Evolutionary conservation across 2,113 vertebrate genomes (phyloP).

Genomic region (Aptenodytes forsteri): DNA sequence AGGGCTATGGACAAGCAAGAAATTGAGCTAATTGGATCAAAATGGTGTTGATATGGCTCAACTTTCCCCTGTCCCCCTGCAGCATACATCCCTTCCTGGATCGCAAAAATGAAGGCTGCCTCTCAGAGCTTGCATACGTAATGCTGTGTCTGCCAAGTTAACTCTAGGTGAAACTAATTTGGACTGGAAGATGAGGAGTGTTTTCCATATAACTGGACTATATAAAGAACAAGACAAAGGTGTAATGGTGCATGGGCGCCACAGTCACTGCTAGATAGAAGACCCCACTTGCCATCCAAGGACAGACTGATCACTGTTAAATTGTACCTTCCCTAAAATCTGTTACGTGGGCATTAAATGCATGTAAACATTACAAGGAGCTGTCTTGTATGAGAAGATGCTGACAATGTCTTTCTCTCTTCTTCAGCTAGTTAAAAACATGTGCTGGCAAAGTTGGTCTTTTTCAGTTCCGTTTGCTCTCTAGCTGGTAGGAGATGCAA

Average conservation of each 20-base stretch:
- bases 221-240: neutral
- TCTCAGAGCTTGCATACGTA: neutral
- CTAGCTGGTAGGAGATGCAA: neutral
- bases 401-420: neutral
- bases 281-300: neutral
- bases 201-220: neutral
- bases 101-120: neutral
- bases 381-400: neutral
- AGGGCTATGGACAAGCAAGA: neutral
- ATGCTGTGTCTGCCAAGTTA: neutral
- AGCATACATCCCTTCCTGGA: neutral
- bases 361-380: neutral
- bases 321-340: neutral
- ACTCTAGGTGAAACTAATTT: neutral
- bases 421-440: neutral
- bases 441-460: neutral
- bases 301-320: neutral
- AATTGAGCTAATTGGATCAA: neutral
- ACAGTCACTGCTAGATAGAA: neutral
- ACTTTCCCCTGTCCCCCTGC: neutral
- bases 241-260: fast-evolving
- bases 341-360: neutral
- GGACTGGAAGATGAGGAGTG: neutral
- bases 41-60: neutral
- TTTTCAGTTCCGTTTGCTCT: neutral